Evolutionary conservation across 2,113 vertebrate genomes (phyloP).

Genomic region (Paedocypris sp.): DNA sequence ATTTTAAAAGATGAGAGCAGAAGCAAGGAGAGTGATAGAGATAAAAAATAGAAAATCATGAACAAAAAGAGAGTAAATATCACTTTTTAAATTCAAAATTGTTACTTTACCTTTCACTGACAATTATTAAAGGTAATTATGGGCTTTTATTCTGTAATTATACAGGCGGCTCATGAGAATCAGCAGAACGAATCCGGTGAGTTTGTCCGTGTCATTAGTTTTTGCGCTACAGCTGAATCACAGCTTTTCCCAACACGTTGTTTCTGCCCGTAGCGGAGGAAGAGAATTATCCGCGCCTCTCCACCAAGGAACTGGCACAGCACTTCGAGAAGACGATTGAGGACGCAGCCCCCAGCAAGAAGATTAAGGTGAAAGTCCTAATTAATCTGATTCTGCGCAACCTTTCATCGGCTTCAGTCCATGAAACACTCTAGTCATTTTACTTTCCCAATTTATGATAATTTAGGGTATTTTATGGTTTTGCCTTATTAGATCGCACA

Average conservation of each 20-base stretch:
- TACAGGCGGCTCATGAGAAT: constrained; percentile 54
- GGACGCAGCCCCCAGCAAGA: constrained; percentile 64
- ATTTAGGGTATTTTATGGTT: too few relatives aligned
- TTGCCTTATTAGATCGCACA: too few relatives aligned
- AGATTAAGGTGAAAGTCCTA: constrained; percentile 70
- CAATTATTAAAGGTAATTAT: too few relatives aligned
- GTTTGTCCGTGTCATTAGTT: too few relatives aligned
- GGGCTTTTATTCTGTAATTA: background rate
- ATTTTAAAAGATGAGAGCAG: too few relatives aligned
- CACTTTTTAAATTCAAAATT: too few relatives aligned
- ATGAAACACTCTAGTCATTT: background rate
- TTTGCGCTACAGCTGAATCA: too few relatives aligned
- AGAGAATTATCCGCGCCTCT: constrained; percentile 74
- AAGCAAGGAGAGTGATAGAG: too few relatives aligned
- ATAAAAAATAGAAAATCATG: too few relatives aligned
- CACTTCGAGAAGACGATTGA: constrained; percentile 83
- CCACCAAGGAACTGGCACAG: constrained; percentile 77
- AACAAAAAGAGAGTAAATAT: too few relatives aligned
- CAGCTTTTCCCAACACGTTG: constrained; percentile 40
- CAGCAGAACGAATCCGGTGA: constrained; percentile 55
- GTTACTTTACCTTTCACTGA: too few relatives aligned
- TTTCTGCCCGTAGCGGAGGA: constrained; percentile 44
- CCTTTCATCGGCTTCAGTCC: constrained; percentile 2
- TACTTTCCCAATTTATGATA: too few relatives aligned
- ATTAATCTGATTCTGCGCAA: background rate